phyloP scores from a whole-genome alignment of 2,888 invertebrate species.

The Hymenopus coronatus region DNA sequence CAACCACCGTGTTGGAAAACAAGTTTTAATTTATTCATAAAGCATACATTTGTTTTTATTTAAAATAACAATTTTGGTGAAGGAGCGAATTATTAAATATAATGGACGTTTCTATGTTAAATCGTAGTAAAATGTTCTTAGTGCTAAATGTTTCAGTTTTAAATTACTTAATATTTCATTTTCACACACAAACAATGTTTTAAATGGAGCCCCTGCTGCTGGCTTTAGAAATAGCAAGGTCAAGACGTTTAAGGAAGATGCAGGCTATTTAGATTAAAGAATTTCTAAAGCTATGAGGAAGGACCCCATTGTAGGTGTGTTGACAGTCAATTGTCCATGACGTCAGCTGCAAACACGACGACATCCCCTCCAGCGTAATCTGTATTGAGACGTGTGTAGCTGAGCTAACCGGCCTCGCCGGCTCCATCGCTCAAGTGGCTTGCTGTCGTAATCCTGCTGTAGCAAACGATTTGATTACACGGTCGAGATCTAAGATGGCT shows the following conservation, averaged over 20 bases:
- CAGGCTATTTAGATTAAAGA: neutral
- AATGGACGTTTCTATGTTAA: too few species aligned
- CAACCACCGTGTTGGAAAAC: too few species aligned
- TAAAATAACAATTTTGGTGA: too few species aligned
- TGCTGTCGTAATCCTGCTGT: neutral
- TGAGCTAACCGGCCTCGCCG: neutral
- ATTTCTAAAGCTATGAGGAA: neutral
- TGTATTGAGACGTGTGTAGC: neutral
- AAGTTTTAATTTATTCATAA: too few species aligned
- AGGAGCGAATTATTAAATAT: too few species aligned
- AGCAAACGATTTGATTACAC: neutral
- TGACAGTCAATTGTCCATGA: neutral
- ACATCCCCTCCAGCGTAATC: neutral
- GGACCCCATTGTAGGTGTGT: neutral
- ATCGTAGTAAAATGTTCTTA: too few species aligned
- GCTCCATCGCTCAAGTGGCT: neutral
- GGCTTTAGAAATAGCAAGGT: too few species aligned
- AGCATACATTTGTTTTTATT: too few species aligned
- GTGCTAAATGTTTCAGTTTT: too few species aligned
- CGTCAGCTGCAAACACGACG: conserved; percentile 2
- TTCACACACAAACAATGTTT: too few species aligned
- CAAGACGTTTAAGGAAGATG: neutral
- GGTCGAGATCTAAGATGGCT: neutral
- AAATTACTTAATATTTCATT: too few species aligned
- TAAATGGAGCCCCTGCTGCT: too few species aligned